Base-by-base conservation (phyloP, 2,888 invertebrate species). In the Drosophila merina region DNA sequence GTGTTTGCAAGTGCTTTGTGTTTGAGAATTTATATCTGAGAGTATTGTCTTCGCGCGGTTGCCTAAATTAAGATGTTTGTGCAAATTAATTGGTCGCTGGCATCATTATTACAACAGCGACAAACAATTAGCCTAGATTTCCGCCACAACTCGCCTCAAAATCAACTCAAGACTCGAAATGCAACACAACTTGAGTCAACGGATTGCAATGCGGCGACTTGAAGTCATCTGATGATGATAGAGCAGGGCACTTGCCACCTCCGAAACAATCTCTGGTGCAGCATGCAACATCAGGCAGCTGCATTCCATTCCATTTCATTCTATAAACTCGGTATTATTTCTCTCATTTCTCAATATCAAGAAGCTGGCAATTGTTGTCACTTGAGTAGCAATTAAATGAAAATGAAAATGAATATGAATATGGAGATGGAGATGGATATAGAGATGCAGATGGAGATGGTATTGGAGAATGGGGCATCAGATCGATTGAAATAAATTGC, bases 81-180 rank as follows among this genome's bases (percentile, higher is more conserved):
- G 89, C 83, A 87, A 89, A 89, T 89, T 89, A 89, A 89, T 89
- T 89, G 90, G 89, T 84, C 86, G 80, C 84, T 86, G 82, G 86
- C 86, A 82, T 88, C 82, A 88, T 89, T 89, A 89, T 81, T 81
- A 86, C 76, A 81, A 78, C 85, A 88, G 88, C 79, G 85, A 85
- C 89, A 87, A 84, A 82, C 84, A 88, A 88, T 89, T 88, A 88
- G 82, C 89, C 88, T 87, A 89, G 78, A 87, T 85, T 86, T 88
- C 70, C 47, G 49, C 58, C 20, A 2, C 64, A 56, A 20, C n/a
- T 14, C 57, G 10, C 48, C 47, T n/a, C 42, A 20, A 60, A 60
- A 12, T 31, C 26, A 54, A 45, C 38, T 45, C 64, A 54, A 20
- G 49, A 31, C 47, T 56, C 47, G 7, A 44, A 28, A 30, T 7